These are phyloP conservation scores for Anguilla marmorata DNA, from an alignment of 2,797 vertebrate genomes.

Conservation along the genomic window DNA sequence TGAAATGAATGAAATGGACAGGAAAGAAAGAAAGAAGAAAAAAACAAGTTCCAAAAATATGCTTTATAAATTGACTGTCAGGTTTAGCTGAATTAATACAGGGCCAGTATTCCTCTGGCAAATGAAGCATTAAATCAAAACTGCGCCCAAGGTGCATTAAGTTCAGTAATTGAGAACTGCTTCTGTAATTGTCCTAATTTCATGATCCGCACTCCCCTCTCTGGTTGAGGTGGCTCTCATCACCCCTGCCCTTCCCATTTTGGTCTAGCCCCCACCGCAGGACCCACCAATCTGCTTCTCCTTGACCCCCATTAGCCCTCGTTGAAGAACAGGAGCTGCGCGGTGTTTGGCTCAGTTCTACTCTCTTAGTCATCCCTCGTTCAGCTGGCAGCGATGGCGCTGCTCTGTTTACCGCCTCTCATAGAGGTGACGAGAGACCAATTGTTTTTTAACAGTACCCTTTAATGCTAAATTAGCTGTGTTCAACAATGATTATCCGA, in stretches of 20 bases:
- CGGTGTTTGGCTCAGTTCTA: slow-evolving; percentile 33
- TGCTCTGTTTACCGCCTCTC: slow-evolving; percentile 38
- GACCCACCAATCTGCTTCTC: slow-evolving; percentile 19
- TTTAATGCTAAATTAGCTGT: slow-evolving; percentile 55
- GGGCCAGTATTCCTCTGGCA: slow-evolving; percentile 61
- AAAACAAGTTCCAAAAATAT: slow-evolving; percentile 73
- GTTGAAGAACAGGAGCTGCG: background rate
- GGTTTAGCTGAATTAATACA: slow-evolving; percentile 68
- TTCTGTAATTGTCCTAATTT: slow-evolving; percentile 68
- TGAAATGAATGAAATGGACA: slow-evolving; percentile 54
- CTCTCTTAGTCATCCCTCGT: slow-evolving; percentile 28
- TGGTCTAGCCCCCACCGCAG: slow-evolving; percentile 32
- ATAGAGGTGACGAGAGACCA: slow-evolving; percentile 18
- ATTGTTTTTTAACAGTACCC: slow-evolving; percentile 41
- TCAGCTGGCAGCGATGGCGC: slow-evolving; percentile 25
- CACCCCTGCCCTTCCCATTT: slow-evolving; percentile 35
- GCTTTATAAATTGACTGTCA: slow-evolving; percentile 75
- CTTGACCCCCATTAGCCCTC: slow-evolving; percentile 42
- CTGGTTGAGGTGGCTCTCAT: slow-evolving; percentile 39
- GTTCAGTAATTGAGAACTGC: slow-evolving; percentile 63
- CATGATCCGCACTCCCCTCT: slow-evolving; percentile 51
- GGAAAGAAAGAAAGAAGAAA: slow-evolving; percentile 32
- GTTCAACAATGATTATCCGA: slow-evolving; percentile 53
- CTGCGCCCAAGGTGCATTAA: slow-evolving; percentile 67
- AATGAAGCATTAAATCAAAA: slow-evolving; percentile 74